These are phyloP conservation scores for Guaruba guarouba DNA, from an alignment of 2,113 vertebrate genomes.

Conservation along the genomic window DNA sequence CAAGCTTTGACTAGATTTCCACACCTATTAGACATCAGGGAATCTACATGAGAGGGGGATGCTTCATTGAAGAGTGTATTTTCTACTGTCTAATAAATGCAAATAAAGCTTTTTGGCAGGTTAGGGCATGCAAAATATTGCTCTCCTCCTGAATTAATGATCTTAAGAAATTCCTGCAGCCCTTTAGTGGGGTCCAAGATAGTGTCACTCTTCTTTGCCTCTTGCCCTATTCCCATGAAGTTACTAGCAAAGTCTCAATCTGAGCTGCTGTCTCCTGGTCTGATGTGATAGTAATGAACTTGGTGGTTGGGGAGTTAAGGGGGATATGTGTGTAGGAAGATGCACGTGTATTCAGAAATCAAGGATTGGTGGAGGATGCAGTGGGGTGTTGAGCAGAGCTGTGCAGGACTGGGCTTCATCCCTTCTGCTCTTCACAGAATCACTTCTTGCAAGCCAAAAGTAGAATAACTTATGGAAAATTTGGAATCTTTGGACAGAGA, in stretches of 20 bases:
- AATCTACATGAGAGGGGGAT: not conserved
- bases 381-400: not conserved
- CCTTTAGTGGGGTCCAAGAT: not conserved
- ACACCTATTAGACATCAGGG: not conserved
- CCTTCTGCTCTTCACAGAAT: not conserved
- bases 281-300: not conserved
- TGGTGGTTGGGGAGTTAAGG: not conserved
- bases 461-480: not conserved
- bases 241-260: not conserved
- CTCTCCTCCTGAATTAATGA: not conserved
- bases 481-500: not conserved
- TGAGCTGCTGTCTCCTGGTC: not conserved
- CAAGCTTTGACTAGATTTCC: not conserved
- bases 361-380: rapidly evolving
- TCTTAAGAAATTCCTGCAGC: not conserved
- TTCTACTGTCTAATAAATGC: not conserved
- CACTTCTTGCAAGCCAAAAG: not conserved
- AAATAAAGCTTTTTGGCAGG: not conserved
- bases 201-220: not conserved
- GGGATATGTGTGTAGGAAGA: not conserved
- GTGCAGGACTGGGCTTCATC: not conserved
- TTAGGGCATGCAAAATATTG: not conserved
- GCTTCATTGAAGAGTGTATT: not conserved
- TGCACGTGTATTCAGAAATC: rapidly evolving
- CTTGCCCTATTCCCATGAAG: not conserved